Base-by-base conservation (phyloP, 2,888 invertebrate genomes). In the Rutpela maculata region DNA sequence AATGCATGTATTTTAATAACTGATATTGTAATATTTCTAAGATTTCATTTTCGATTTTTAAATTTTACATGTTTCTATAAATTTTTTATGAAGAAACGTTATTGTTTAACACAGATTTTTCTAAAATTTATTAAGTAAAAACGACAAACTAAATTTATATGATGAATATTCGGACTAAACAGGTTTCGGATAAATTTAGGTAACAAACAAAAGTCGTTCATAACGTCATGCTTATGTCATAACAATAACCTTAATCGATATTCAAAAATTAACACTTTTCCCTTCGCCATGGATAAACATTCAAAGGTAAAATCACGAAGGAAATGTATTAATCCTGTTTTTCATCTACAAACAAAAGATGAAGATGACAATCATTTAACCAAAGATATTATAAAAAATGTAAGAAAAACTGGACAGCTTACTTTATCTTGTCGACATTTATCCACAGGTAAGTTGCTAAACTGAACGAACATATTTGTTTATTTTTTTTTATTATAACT, bases 331-430 rank as follows among this genome's bases (percentile, higher is more conserved):
- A 91, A 90, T 84, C 92, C 94, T 2, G 88, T 96, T 69, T 96
- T 96, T 90, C 94, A 95, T 87, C 91, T 92, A 86, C 94, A 95
- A 91, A 93, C 93, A 81, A 93, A 93, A 90, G 92, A 92, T 78
- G 94, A 94, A 81, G 95, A 95, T 85, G 93, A 95, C 79, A 91
- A 91, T 75, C 92, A 93, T 87, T 88, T 97, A 79, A 93, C 95
- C 38, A 91, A 92, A 74, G 93, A 93, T 68, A 89, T 96, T 84
- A 92, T 98, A 75, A 95, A 96, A 90, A 93, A 94, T 81, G 96
- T 97, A 4, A 93, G 96, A 85, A 94, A 94, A 87, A 94, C 95
- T 80, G 97, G 98, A 19, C 93, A 94, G 83, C 90, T 98, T 59
- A 96, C 95, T 91, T 91, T 98, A 83, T 93, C 95, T 75, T 94